Evolutionary conservation across 2,113 vertebrate genomes (phyloP).

Genomic region (Isichthys henryi): DNA sequence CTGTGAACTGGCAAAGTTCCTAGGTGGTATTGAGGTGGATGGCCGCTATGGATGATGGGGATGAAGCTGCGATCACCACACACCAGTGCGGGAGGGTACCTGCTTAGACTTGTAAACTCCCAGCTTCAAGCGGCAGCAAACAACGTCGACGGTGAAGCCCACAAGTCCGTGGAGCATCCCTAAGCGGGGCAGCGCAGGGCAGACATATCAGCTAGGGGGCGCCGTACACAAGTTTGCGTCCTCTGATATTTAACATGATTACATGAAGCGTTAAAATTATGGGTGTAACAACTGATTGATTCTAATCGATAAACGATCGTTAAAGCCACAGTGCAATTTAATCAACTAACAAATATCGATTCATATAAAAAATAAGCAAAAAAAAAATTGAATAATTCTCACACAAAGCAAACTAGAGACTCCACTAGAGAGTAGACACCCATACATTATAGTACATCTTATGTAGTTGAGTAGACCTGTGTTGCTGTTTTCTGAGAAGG

Average conservation of each 20-base stretch:
- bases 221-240: background rate
- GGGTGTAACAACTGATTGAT: background rate
- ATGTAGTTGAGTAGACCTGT: too few species aligned
- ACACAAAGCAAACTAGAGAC: too few species aligned
- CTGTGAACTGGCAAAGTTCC: background rate
- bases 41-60: background rate
- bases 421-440: too few species aligned
- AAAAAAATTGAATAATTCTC: background rate
- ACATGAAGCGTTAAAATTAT: background rate
- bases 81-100: constrained; percentile 52
- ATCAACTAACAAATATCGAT: background rate
- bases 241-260: background rate
- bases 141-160: constrained; percentile 78
- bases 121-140: constrained; percentile 88
- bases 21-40: background rate
- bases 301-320: background rate
- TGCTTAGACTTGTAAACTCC: constrained; percentile 65
- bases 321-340: background rate
- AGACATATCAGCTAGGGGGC: background rate
- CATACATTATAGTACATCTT: too few species aligned
- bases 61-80: background rate
- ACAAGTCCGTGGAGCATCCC: constrained; percentile 86
- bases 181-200: constrained; percentile 34
- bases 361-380: background rate
- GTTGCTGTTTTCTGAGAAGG: background rate